Conservation (phyloP, 1,140 invertebrate species). For the Psilanteris sp. region DNA sequence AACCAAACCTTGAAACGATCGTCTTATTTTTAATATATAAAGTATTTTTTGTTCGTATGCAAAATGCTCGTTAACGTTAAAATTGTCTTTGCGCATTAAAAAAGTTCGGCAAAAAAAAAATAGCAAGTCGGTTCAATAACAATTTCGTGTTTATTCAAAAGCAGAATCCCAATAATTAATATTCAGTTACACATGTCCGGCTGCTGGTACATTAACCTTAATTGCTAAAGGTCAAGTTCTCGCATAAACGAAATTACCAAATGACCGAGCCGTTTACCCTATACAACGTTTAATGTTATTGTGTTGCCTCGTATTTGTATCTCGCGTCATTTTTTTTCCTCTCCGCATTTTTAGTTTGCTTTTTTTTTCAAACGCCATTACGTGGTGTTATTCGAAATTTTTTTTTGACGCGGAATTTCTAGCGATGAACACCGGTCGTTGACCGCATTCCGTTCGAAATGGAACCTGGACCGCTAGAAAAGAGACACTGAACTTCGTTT, state of each 20-base stretch:
- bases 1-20: conserved; percentile 52
- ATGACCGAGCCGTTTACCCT: conserved; percentile 14
- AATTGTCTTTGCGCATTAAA: conserved; percentile 3
- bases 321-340: not conserved
- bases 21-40: conserved; percentile 39
- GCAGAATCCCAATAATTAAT: conserved; percentile 37
- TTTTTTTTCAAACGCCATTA: not conserved
- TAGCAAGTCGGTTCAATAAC: conserved; percentile 20
- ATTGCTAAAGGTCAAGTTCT: conserved; percentile 56
- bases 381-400: not conserved
- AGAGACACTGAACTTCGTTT: not conserved
- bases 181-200: conserved; percentile 53
- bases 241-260: conserved; percentile 38
- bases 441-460: conserved; percentile 16
- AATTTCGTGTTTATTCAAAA: conserved; percentile 19
- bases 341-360: not conserved
- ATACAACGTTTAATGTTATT: not conserved
- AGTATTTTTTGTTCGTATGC: conserved; percentile 53
- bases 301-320: not conserved
- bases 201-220: conserved; percentile 53
- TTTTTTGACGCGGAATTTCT: conserved; percentile 6
- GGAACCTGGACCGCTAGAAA: not conserved
- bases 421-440: conserved; percentile 1
- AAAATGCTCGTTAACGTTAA: conserved; percentile 24
- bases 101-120: not conserved